A percentile compares a stretch with the other conserved stretches of the same genome.
Conservation (phyloP, 2,797 vertebrate species). For the Uromys caudimaculatus region DNA sequence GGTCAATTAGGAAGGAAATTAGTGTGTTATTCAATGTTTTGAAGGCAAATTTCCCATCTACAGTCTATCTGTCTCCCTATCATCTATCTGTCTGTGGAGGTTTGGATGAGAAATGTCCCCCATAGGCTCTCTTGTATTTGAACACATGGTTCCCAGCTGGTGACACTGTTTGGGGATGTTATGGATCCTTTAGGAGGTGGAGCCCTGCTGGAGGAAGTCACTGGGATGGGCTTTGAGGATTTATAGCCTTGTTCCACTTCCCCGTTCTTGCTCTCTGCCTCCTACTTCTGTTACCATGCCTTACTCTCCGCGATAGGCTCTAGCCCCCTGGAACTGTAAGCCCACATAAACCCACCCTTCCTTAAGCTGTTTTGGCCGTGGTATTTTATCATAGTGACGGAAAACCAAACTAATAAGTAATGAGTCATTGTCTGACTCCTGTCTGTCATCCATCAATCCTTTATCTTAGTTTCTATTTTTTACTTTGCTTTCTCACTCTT, state of each 20-base stretch:
- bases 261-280: neutral
- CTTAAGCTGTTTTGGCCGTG: neutral
- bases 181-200: neutral
- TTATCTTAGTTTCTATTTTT: neutral
- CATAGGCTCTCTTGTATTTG: neutral
- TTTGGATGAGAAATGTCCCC: neutral
- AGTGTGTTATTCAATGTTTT: conserved; percentile 23
- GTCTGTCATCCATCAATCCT: neutral
- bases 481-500: neutral
- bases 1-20: neutral
- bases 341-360: neutral
- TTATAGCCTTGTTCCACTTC: neutral
- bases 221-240: neutral
- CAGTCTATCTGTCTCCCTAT: neutral
- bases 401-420: neutral
- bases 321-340: neutral
- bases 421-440: neutral
- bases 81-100: neutral
- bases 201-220: neutral
- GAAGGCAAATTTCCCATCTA: neutral
- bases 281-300: neutral
- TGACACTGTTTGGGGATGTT: neutral
- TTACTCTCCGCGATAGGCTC: no score
- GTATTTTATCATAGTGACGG: neutral
- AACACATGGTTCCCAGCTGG: neutral